Conservation (phyloP, 2,888 invertebrate species). For the Ceratothoa steindachneri region DNA sequence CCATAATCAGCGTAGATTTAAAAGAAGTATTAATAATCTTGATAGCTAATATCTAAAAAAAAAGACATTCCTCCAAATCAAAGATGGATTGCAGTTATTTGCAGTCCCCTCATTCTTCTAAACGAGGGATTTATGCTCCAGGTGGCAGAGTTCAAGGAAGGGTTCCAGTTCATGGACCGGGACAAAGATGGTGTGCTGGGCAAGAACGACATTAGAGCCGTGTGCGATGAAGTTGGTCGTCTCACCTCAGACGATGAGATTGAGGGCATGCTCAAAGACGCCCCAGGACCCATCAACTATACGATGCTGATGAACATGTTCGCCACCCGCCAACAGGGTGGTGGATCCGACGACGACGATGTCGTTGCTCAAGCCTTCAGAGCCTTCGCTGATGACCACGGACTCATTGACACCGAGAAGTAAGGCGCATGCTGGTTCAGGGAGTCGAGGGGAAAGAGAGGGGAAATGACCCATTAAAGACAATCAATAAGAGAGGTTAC, state of each 20-base stretch:
- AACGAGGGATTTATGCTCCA: no score
- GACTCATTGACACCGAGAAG: conserved; percentile 76
- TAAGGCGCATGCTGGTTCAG: no score
- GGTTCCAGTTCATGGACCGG: conserved; percentile 91
- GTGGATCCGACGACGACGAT: conserved; percentile 84
- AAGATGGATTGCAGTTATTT: no score
- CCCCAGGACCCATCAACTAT: conserved; percentile 89
- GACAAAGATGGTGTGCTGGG: conserved; percentile 84
- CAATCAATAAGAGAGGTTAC: no score
- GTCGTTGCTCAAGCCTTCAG: conserved; percentile 88
- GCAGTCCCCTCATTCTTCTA: no score
- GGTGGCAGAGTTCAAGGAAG: conserved; percentile 94
- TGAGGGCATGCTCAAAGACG: conserved; percentile 81
- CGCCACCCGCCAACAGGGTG: conserved; percentile 79
- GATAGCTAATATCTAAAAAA: no score
- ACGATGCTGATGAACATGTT: conserved; percentile 87
- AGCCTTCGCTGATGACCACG: conserved; percentile 76
- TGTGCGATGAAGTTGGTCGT: conserved; percentile 66
- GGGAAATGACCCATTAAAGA: no score
- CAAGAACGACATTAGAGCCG: conserved; percentile 82
- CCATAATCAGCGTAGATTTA: no score
- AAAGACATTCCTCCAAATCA: no score
- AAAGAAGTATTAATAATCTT: no score
- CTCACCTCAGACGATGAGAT: conserved; percentile 84
- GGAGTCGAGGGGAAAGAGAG: no score